Evolutionary conservation across 1,140 invertebrate species (phyloP).

Genomic region (Eupristina koningsbergeri): DNA sequence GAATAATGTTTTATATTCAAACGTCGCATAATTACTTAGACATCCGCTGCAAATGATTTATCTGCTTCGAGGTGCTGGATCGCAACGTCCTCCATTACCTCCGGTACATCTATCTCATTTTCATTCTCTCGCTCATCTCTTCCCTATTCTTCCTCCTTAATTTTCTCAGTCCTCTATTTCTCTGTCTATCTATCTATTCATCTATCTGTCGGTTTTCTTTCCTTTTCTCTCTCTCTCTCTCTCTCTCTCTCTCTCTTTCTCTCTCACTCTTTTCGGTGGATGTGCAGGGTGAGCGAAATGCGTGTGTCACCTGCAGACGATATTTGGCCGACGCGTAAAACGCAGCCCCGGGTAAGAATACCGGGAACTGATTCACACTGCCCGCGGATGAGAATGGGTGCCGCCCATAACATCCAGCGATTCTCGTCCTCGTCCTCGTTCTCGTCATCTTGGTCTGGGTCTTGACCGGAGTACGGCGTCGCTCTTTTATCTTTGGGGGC

Average conservation of each 20-base stretch:
- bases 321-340: conserved; percentile 37
- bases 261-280: too few species aligned
- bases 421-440: conserved; percentile 13
- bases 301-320: conserved; percentile 47
- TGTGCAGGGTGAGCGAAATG: background rate
- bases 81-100: conserved; percentile 15
- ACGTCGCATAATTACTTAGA: conserved; percentile 32
- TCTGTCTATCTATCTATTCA: conserved; percentile 12
- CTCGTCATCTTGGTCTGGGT: background rate
- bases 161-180: conserved; percentile 41
- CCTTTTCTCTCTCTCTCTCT: background rate
- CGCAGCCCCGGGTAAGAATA: conserved; percentile 31
- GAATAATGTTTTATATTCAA: conserved; percentile 20
- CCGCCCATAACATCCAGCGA: conserved; percentile 41
- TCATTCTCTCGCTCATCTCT: conserved; percentile 51
- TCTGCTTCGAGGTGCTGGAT: conserved; percentile 25
- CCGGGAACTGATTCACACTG: conserved; percentile 26
- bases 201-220: background rate
- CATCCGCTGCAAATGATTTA: conserved; percentile 33
- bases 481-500: conserved; percentile 24
- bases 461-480: background rate
- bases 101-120: conserved; percentile 49
- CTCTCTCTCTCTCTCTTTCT: background rate
- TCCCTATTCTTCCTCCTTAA: conserved; percentile 38
- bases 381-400: conserved; percentile 34